phyloP scores from a whole-genome alignment of 2,797 vertebrate species.

The Phyllotis vaccarum region DNA sequence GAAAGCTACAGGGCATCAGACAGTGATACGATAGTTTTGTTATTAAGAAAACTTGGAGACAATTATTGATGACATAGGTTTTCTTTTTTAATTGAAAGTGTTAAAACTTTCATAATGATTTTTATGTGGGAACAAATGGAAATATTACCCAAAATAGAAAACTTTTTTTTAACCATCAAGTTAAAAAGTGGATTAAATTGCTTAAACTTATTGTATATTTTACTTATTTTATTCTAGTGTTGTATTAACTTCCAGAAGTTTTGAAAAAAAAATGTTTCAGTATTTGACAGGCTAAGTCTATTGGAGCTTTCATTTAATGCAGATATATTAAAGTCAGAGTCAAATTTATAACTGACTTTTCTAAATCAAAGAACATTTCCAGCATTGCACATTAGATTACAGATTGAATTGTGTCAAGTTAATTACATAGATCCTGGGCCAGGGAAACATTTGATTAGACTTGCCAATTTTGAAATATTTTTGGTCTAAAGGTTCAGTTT shows the following conservation, averaged over 20 bases:
- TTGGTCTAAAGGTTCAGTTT: background rate
- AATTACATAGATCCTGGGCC: constrained; percentile 3
- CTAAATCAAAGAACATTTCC: constrained; percentile 10
- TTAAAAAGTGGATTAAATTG: constrained; percentile 78
- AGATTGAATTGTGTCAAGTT: constrained; percentile 43
- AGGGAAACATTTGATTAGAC: background rate
- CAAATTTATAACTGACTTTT: constrained; percentile 70
- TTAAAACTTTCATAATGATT: constrained; percentile 32
- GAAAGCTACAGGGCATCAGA: background rate
- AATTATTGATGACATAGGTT: background rate
- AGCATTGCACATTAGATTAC: background rate
- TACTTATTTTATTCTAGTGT: constrained; percentile 81
- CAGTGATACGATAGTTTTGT: background rate
- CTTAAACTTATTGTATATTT: constrained; percentile 78
- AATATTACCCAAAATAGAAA: background rate
- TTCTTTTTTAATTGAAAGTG: constrained; percentile 26
- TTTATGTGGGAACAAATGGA: constrained; percentile 69
- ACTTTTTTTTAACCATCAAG: constrained; percentile 72
- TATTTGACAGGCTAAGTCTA: background rate
- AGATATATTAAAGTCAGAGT: constrained; percentile 41
- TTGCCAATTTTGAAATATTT: constrained; percentile 31
- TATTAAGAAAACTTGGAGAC: background rate
- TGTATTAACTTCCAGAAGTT: constrained; percentile 79
- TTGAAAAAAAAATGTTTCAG: constrained; percentile 63
- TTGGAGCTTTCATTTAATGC: constrained; percentile 56